Conservation (phyloP, 2,888 invertebrate genomes). For the Acleris emargana region DNA sequence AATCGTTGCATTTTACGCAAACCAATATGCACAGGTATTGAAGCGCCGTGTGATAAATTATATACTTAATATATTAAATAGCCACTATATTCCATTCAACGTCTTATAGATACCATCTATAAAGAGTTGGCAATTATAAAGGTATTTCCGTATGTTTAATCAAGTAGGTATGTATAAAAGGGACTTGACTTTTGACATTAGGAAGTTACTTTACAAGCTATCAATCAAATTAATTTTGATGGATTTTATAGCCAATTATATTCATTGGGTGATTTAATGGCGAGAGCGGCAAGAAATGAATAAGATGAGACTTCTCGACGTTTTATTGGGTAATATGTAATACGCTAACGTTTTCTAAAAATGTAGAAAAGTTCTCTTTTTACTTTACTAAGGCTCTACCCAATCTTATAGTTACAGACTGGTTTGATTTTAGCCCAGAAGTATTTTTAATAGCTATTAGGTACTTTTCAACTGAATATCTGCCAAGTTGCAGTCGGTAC, state of each 20-base stretch:
- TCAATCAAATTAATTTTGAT: background rate
- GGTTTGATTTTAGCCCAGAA: too few species aligned
- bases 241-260: conserved; percentile 1
- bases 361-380: too few species aligned
- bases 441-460: too few species aligned
- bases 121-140: conserved; percentile 10
- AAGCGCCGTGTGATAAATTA: conserved; percentile 26
- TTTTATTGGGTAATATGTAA: background rate
- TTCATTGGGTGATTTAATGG: background rate
- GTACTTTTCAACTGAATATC: too few species aligned
- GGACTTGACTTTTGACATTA: too few species aligned
- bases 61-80: conserved; percentile 26
- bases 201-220: background rate
- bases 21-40: conserved; percentile 26
- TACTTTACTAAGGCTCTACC: too few species aligned
- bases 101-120: conserved; percentile 12
- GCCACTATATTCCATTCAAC: conserved; percentile 22
- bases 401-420: too few species aligned
- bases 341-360: background rate
- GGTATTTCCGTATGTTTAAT: background rate
- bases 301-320: background rate
- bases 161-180: too few species aligned
- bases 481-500: too few species aligned
- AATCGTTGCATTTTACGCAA: conserved; percentile 31
- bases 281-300: background rate